These are phyloP conservation scores for Campaea margaritaria DNA, from an alignment of 2,888 invertebrate genomes.

Conservation along the genomic window DNA sequence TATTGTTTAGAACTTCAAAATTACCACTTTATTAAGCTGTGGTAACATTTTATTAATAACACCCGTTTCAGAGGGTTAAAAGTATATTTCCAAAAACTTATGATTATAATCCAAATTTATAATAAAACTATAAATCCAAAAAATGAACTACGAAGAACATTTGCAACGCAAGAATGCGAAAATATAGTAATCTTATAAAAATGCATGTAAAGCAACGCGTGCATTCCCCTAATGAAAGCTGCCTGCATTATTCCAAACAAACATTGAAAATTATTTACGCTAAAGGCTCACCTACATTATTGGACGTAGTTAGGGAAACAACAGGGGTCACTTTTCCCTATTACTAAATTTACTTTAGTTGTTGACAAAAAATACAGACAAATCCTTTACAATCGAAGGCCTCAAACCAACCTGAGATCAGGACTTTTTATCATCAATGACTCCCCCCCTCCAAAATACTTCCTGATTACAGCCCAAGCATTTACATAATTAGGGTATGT, in stretches of 20 bases:
- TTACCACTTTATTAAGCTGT: too few species aligned
- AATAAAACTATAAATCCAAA: too few species aligned
- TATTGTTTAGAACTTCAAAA: too few species aligned
- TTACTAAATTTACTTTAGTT: background rate
- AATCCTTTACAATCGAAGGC: too few species aligned
- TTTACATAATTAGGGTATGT: conserved; percentile 69
- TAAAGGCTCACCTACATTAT: conserved; percentile 73
- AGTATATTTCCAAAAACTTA: conserved; percentile 4
- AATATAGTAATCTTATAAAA: conserved; percentile 66
- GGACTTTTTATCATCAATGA: background rate
- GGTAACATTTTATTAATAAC: too few species aligned
- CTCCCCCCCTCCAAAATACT: conserved; percentile 2
- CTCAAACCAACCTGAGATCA: too few species aligned
- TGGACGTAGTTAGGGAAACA: conserved; percentile 8
- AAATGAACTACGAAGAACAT: background rate
- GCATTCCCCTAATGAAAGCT: conserved; percentile 71
- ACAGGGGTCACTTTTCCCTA: too few species aligned
- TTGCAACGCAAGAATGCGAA: conserved; percentile 43
- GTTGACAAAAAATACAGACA: background rate
- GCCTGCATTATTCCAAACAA: conserved; percentile 68
- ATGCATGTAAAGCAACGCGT: conserved; percentile 63
- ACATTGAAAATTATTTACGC: conserved; percentile 76
- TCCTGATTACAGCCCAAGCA: conserved; percentile 15
- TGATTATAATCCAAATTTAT: too few species aligned
- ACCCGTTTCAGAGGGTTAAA: too few species aligned